These are phyloP conservation scores for Denticeps clupeoides DNA, from an alignment of 2,797 vertebrate genomes.

Conservation along the genomic window DNA sequence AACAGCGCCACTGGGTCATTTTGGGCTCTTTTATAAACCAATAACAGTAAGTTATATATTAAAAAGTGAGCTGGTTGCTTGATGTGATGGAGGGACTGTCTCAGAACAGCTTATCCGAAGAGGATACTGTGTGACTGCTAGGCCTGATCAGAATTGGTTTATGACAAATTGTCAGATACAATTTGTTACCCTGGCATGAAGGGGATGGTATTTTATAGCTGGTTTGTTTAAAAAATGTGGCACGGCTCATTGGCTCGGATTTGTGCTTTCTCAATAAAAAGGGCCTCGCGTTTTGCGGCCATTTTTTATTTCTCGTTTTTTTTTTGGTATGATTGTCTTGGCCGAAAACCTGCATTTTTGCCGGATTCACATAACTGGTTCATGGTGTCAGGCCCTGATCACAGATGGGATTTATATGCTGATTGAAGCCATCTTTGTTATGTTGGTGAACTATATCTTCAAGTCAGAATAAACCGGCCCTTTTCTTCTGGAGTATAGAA, in stretches of 20 bases:
- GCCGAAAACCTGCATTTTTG: not conserved
- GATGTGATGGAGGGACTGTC: slow-evolving; percentile 6
- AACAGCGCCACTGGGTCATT: slow-evolving; percentile 46
- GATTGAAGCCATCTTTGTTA: not conserved
- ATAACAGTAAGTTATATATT: slow-evolving; percentile 43
- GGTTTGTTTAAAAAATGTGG: no score
- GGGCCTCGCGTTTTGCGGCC: no score
- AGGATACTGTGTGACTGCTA: no score
- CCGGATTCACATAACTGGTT: not conserved
- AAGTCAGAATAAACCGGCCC: no score
- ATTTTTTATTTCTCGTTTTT: no score
- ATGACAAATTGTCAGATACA: no score
- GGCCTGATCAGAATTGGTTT: no score
- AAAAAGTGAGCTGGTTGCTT: slow-evolving; percentile 37
- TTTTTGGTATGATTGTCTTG: not conserved
- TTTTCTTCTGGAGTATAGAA: no score
- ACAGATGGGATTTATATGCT: not conserved
- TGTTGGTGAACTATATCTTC: not conserved
- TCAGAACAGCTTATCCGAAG: not conserved
- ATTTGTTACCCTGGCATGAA: no score
- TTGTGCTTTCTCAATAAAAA: no score
- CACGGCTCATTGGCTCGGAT: no score
- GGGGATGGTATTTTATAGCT: no score
- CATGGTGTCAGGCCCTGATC: not conserved
- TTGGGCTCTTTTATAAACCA: slow-evolving; percentile 51